Conservation (phyloP, 2,113 vertebrate genomes). For the Rhinopomastus cyanomelas region DNA sequence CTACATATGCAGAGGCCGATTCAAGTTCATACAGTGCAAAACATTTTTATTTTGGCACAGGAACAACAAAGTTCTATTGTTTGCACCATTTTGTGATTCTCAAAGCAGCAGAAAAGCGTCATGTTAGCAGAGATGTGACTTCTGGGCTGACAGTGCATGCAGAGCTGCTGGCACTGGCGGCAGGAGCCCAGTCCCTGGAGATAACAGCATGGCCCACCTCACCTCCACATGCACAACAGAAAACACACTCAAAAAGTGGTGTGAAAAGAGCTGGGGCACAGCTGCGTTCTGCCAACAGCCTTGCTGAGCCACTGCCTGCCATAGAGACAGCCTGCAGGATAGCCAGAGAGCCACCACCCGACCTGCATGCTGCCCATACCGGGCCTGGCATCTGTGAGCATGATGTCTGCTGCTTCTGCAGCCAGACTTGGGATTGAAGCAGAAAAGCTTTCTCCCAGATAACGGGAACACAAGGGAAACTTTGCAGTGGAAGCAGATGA, state of each 20-base stretch:
- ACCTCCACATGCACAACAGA: fast-evolving
- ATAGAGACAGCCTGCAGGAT: neutral
- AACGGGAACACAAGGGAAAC: neutral
- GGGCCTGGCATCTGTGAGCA: neutral
- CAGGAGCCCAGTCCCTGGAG: neutral
- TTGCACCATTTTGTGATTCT: neutral
- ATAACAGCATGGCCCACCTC: neutral
- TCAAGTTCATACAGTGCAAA: neutral
- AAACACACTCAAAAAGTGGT: fast-evolving
- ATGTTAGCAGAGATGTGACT: neutral
- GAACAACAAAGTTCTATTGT: neutral
- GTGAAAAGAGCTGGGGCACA: fast-evolving
- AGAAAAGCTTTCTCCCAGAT: neutral
- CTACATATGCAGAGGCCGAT: neutral
- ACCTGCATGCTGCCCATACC: fast-evolving
- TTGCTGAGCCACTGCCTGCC: neutral
- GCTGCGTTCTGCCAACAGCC: neutral
- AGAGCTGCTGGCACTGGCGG: neutral
- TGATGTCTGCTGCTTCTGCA: neutral
- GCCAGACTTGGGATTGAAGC: neutral
- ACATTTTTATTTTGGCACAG: neutral
- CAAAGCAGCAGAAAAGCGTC: neutral
- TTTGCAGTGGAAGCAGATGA: neutral
- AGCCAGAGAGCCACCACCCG: no score
- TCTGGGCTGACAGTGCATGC: fast-evolving